Base-by-base conservation (phyloP, 2,113 vertebrate species). In the Limnothrissa miodon region DNA sequence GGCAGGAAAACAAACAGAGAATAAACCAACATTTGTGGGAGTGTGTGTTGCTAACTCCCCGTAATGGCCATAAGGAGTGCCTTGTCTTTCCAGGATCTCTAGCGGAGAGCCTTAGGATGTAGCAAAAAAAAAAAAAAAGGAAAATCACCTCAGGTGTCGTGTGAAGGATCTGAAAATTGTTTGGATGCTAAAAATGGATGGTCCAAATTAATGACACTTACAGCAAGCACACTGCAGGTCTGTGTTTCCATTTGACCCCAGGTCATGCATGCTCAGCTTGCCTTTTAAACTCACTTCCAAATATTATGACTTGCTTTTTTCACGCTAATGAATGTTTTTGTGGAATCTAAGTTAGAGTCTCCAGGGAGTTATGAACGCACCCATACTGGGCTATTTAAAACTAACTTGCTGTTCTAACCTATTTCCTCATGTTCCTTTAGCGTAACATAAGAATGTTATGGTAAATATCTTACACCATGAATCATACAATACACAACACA, bases 1-100 rank as follows among this genome's bases (percentile, higher is more conserved):
- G 88, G 85, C 85, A 86, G 89, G 87, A 91, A 93, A 92, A 92
- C 90, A 92, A 91, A 93, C 83, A 92, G 39, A 0, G 86, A 86
- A 86, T 90, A 92, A 92, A 90, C 81, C 90, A 91, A 91, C 90
- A 90, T 90, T 90, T 90, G 70, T 74, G 66, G 66, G 36, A 33
- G 29, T 74, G 66, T 15, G 66, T 33, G 66, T 74, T 74, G 33
- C 66, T 74, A 36, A 39, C 66, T 74, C 66, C 66, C 66, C 17
- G 29, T 36, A 74, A 74, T 17, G 33, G 66, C 4, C 29, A 74
- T 39, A 74, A 74, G 66, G 66, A 74, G 29, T 29, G 13, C 66
- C 29, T 74, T 74, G 66, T 74, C 66, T 74, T 39, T 74, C 29
- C 11, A 74, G 66, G 29, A 74, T 74, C 66, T 74, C 66, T 74